Conservation (phyloP, 1,140 invertebrate genomes). For the Coenobita brevimanus region DNA sequence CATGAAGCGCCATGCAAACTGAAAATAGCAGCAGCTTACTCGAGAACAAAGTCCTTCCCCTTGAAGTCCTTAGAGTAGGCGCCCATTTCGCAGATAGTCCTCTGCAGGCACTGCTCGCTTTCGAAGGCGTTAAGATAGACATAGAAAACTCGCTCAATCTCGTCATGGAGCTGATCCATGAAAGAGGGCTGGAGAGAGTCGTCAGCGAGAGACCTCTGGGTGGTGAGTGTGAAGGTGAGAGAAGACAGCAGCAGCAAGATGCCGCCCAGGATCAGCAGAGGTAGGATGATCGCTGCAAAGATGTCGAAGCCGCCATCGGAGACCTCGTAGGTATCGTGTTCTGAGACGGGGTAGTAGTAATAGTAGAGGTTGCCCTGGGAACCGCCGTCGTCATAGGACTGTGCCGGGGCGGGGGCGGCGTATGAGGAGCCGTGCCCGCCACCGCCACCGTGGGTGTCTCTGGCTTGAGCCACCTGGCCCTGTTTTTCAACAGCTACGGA, state of each 20-base stretch:
- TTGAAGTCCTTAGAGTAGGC: constrained; percentile 61
- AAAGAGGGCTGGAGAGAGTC: constrained; percentile 36
- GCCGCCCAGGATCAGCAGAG: constrained; percentile 61
- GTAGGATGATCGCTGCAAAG: constrained; percentile 62
- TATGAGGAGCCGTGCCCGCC: constrained; percentile 23
- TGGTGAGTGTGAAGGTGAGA: constrained; percentile 59
- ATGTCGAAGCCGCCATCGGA: constrained; percentile 48
- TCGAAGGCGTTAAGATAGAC: constrained; percentile 67
- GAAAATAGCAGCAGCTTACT: constrained; percentile 44
- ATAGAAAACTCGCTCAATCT: constrained; percentile 68
- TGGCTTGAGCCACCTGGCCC: not conserved
- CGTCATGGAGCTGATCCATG: constrained; percentile 54
- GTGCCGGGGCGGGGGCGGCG: constrained; percentile 55
- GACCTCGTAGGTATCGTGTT: constrained; percentile 46
- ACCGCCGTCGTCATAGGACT: constrained; percentile 53
- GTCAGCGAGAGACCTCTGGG: constrained; percentile 8
- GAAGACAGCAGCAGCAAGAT: constrained; percentile 55
- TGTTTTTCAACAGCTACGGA: constrained; percentile 16
- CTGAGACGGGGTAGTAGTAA: constrained; percentile 69
- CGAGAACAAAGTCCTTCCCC: constrained; percentile 64
- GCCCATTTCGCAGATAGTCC: constrained; percentile 65
- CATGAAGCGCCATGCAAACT: not conserved
- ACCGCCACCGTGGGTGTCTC: constrained; percentile 15
- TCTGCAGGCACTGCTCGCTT: constrained; percentile 64
- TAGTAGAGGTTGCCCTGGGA: constrained; percentile 69